A percentile compares a stretch with the other conserved stretches of the same genome.
These are phyloP conservation scores for Phortica okadai DNA, from an alignment of 2,888 invertebrate genomes.

Conservation along the genomic window DNA sequence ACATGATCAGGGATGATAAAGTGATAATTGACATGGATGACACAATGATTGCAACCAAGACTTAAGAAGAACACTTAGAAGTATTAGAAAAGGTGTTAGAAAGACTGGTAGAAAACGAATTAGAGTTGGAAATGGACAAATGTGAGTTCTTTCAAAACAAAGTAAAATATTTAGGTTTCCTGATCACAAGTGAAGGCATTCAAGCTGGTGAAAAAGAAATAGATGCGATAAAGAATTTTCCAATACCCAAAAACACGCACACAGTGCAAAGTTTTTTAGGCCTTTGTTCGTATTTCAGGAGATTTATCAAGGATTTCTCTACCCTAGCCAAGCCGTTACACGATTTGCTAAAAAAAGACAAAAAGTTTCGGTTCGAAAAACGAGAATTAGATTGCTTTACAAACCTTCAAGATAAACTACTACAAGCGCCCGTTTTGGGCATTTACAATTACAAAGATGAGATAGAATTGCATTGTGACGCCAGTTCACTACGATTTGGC, in stretches of 20 bases:
- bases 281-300: slow-evolving; percentile 42
- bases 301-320: too few relatives aligned
- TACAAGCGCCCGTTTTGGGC: slow-evolving; percentile 57
- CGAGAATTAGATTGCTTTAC: too few relatives aligned
- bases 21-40: slow-evolving; percentile 57
- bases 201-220: slow-evolving; percentile 9
- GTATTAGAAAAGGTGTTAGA: slow-evolving; percentile 46
- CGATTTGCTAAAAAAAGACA: too few relatives aligned
- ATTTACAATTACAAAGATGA: slow-evolving; percentile 55
- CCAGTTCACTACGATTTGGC: slow-evolving; percentile 40
- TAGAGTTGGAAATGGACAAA: slow-evolving; percentile 49
- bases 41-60: slow-evolving; percentile 51
- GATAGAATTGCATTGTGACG: slow-evolving; percentile 66
- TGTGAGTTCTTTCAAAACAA: slow-evolving; percentile 44
- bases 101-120: slow-evolving; percentile 42
- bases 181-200: slow-evolving; percentile 26
- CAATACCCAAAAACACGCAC: slow-evolving; percentile 30
- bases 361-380: too few relatives aligned
- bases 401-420: too few relatives aligned
- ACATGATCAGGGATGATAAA: slow-evolving; percentile 41
- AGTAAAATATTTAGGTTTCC: slow-evolving; percentile 32
- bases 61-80: slow-evolving; percentile 47
- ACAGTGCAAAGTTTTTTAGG: slow-evolving; percentile 43
- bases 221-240: slow-evolving; percentile 19
- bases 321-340: too few relatives aligned